Evolutionary conservation across 2,888 invertebrate species (phyloP), one percentile per base, ranked within the genome.

Genomic region (Neoascia interrupta): DNA sequence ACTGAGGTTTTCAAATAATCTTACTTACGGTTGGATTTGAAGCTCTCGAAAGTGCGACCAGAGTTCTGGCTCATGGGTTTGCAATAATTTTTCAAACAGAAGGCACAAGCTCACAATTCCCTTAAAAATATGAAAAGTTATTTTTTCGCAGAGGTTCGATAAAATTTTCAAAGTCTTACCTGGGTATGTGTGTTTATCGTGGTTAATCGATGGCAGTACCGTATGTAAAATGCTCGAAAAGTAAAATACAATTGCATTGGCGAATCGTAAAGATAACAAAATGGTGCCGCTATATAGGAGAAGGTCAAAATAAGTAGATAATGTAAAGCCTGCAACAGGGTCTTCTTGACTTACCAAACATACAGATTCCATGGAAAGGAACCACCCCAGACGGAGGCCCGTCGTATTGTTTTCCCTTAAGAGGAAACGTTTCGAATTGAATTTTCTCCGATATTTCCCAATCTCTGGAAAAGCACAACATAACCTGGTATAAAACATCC

Each of bases 361-460:
- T 98, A 15, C 97, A 95, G 88, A 98, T 97, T 1, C 98, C 98
- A 87, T 98, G 97, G 88, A 97, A 98, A 0, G 98, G 98, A 82
- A 98, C 97, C 31, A 98, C 93, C 0, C 97, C 97, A 86, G 95
- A 96, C 0, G 98, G 98, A 5, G 98, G 98, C 86, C 87, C 87
- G 39, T 89, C 89, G 54, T 89, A 89, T 15, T 85, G 85, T 81
- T 87, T 88, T 5, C 87, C 86, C 81, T 87, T 88, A 1, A 85
- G 81, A 0, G 86, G 84, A 75, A 84, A 84, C 0, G 82, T 82
- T 49, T 90, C 91, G 10, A 90, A 91, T 47, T 92, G 92, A 61
- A 96, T 92, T 66, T 93, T 92, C 54, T 92, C 92, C 82, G 95
- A 89, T 34, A 97, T 92, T 84, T 94, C 94, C 0, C 93, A 91